Conservation (phyloP, 2,888 invertebrate species). For the Slavum lentiscoides region DNA sequence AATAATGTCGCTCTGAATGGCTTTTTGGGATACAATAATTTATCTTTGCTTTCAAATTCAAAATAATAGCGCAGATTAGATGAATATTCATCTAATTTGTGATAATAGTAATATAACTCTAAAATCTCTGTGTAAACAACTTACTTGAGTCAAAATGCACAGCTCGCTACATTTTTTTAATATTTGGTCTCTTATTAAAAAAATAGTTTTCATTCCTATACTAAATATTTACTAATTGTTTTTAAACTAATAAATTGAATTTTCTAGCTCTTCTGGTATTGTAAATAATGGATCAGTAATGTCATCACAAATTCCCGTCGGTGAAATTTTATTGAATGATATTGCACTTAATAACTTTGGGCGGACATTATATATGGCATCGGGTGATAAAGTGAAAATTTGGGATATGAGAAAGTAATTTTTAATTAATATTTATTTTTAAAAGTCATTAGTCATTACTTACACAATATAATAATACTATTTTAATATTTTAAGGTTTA, state of each 20-base stretch:
- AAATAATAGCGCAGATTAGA: no score
- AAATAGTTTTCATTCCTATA: not conserved
- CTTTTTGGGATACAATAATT: no score
- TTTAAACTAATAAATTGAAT: constrained; percentile 24
- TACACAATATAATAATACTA: not conserved
- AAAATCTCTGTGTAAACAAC: no score
- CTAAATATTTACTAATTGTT: not conserved
- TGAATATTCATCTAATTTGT: no score
- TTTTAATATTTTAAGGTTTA: constrained; percentile 63
- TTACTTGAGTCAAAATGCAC: no score
- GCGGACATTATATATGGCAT: constrained; percentile 74
- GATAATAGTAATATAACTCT: no score
- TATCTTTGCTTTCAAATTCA: no score
- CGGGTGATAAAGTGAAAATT: constrained; percentile 78
- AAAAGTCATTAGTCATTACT: not conserved
- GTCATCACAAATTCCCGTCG: constrained; percentile 64
- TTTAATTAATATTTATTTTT: constrained; percentile 29
- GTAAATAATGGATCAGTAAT: constrained; percentile 63
- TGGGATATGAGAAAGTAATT: constrained; percentile 77
- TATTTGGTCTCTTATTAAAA: not conserved
- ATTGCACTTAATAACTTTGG: constrained; percentile 69
- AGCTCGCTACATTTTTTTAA: not conserved
- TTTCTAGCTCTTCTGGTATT: constrained; percentile 69
- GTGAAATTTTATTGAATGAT: constrained; percentile 72
- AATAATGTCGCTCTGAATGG: no score